Percentiles rank a stretch among this genome's conserved stretches.
phyloP scores from a whole-genome alignment of 1,140 invertebrate genomes.

The Zaprionus kolodkinae region DNA sequence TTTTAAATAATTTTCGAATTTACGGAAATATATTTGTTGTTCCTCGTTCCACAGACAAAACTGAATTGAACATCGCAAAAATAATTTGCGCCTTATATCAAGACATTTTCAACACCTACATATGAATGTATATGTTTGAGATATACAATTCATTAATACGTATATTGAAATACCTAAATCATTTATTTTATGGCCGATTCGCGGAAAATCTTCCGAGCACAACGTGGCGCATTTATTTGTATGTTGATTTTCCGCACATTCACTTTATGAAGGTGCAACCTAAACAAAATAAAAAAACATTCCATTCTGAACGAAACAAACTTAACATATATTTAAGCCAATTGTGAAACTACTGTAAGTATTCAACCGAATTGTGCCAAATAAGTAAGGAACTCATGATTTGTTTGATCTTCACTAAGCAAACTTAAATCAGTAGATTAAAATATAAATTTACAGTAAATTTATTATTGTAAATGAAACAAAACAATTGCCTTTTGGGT shows the following conservation, averaged over 20 bases:
- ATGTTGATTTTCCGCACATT: neutral
- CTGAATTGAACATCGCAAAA: conserved; percentile 18
- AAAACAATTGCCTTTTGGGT: neutral
- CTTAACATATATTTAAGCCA: neutral
- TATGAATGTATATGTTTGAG: neutral
- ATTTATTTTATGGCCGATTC: conserved; percentile 20
- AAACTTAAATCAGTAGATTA: neutral
- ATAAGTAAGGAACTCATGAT: neutral
- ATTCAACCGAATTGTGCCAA: too few relatives aligned
- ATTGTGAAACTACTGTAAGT: too few relatives aligned
- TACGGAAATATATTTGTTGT: too few relatives aligned
- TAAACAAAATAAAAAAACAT: neutral
- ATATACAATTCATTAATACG: conserved; percentile 4
- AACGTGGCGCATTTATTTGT: neutral
- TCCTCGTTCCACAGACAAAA: conserved; percentile 4
- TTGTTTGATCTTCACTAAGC: neutral
- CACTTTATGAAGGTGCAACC: neutral
- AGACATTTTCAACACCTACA: neutral
- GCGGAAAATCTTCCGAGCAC: conserved; percentile 9
- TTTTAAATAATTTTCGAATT: neutral
- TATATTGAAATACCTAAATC: conserved; percentile 6
- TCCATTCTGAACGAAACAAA: neutral
- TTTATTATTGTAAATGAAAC: neutral
- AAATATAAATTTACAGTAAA: neutral
- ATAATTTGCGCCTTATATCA: conserved; percentile 12